Evolutionary conservation across 2,797 vertebrate genomes (phyloP).

Genomic region (Okamejei kenojei): DNA sequence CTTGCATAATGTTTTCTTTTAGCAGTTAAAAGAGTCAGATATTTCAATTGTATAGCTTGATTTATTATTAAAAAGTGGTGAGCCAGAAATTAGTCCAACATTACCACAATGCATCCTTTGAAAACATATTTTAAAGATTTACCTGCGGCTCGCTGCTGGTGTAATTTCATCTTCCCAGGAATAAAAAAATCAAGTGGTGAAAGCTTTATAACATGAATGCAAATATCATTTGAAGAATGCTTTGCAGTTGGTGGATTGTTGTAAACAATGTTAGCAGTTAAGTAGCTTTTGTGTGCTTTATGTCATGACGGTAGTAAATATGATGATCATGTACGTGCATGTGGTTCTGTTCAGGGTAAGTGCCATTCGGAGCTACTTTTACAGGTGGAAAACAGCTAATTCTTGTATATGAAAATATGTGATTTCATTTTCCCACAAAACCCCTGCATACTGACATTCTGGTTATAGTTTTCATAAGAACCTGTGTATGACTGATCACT

Average conservation of each 20-base stretch:
- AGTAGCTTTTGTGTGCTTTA: too few relatives aligned
- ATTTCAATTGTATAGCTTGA: background rate
- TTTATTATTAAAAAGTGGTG: background rate
- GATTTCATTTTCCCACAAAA: background rate
- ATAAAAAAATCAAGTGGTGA: background rate
- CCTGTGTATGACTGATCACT: background rate
- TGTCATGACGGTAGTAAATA: too few relatives aligned
- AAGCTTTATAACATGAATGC: background rate
- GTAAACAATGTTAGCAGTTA: too few relatives aligned
- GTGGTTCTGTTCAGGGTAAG: too few relatives aligned
- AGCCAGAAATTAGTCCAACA: background rate
- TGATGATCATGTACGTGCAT: too few relatives aligned
- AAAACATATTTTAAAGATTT: background rate
- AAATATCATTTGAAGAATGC: background rate
- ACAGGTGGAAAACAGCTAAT: too few relatives aligned
- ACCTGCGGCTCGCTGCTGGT: background rate
- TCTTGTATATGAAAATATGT: too few relatives aligned
- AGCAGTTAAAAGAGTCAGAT: background rate
- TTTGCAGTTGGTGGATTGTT: background rate
- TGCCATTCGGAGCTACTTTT: too few relatives aligned
- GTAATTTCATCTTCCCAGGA: background rate
- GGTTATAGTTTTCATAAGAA: background rate
- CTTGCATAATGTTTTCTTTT: too few relatives aligned
- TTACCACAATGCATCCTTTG: background rate
- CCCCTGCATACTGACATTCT: too few relatives aligned